These are phyloP conservation scores for Girardinus metallicus DNA, from an alignment of 2,797 vertebrate species.

Conservation along the genomic window DNA sequence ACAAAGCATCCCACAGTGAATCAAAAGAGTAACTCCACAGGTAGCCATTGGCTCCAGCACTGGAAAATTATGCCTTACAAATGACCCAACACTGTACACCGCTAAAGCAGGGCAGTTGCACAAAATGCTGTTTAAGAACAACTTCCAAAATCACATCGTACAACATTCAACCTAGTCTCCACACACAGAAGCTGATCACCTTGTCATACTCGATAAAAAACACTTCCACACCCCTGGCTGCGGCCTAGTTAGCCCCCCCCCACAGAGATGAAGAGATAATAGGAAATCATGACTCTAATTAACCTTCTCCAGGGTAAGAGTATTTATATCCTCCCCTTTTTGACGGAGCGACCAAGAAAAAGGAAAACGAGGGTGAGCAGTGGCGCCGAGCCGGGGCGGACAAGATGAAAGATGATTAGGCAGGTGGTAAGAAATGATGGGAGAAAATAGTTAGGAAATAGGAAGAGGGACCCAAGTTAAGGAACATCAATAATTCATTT, in stretches of 20 bases:
- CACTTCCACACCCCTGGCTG: conserved; percentile 63
- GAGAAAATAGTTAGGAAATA: conserved; percentile 28
- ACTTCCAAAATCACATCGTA: neutral
- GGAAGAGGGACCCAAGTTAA: neutral
- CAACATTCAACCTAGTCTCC: neutral
- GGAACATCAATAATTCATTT: neutral
- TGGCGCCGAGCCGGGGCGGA: conserved; percentile 7
- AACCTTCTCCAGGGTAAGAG: conserved; percentile 81
- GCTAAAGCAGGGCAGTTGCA: neutral
- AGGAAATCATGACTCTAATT: conserved; percentile 85
- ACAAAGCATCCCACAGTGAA: neutral
- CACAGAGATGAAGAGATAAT: conserved; percentile 83
- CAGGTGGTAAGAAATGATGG: conserved; percentile 31
- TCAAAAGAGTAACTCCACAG: neutral
- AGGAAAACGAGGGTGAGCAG: conserved; percentile 10
- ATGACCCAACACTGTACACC: neutral
- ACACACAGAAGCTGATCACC: conserved; percentile 43
- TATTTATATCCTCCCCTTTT: conserved; percentile 81
- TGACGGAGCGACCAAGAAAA: conserved; percentile 50
- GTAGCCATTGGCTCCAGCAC: neutral
- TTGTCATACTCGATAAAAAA: conserved; percentile 21
- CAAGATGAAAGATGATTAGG: conserved; percentile 32
- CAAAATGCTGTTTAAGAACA: neutral
- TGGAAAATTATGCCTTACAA: neutral
- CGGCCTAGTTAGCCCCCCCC: conserved; percentile 81